phyloP scores from a whole-genome alignment of 2,113 vertebrate genomes.

The Gymnocephalus cernua region DNA sequence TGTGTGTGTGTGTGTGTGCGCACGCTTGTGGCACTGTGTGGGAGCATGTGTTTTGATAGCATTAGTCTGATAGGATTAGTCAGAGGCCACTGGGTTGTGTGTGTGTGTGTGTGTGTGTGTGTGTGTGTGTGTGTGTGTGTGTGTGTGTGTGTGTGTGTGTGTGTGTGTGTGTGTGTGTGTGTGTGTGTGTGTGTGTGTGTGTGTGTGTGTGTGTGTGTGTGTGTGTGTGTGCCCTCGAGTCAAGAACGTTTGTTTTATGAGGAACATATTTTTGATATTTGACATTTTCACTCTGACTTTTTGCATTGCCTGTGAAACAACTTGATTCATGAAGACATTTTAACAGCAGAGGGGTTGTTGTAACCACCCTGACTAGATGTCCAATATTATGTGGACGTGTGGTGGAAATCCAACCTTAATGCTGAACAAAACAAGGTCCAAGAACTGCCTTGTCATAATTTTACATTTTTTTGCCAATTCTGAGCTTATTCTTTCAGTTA shows the following conservation, averaged over 20 bases:
- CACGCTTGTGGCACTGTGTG: slow-evolving; percentile 20
- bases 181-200: not conserved
- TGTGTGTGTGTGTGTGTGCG: slow-evolving; percentile 35
- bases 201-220: slow-evolving; percentile 10
- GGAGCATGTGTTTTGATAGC: slow-evolving; percentile 59
- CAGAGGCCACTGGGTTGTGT: slow-evolving; percentile 34
- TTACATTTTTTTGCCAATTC: too few species aligned
- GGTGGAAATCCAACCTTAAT: not conserved
- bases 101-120: slow-evolving; percentile 7
- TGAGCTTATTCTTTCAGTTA: too few species aligned
- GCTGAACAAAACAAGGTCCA: not conserved
- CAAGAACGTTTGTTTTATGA: not conserved
- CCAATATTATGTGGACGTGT: not conserved
- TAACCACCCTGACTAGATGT: not conserved
- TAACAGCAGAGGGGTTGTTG: not conserved
- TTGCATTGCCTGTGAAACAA: not conserved
- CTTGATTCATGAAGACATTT: not conserved
- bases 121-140: not conserved
- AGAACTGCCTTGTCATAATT: too few species aligned
- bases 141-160: not conserved
- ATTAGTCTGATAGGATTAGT: slow-evolving; percentile 66
- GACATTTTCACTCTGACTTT: not conserved
- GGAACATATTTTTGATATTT: not conserved
- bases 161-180: too few species aligned
- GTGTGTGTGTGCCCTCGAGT: not conserved